Base-by-base conservation (phyloP, 2,797 vertebrate genomes). In the Sorex maritimensis region DNA sequence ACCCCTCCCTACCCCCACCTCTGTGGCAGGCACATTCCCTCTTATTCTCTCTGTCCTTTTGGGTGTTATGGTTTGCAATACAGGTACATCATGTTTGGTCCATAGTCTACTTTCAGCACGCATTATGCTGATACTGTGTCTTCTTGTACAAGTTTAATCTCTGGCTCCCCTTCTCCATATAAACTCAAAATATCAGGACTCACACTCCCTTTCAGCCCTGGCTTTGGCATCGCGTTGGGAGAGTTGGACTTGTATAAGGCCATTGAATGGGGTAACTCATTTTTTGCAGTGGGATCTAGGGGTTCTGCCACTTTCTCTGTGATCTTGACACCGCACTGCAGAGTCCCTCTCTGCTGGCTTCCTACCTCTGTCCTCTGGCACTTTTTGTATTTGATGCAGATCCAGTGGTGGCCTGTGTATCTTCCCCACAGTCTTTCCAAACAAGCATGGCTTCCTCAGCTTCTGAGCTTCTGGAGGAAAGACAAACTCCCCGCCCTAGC, bases 121-220 rank as follows among this genome's bases (percentile, higher is more conserved):
- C 41, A 44, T 44, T 7, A 7, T 44, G 41, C 41, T 44, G 41
- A 44, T 7, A 2, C 58, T 52, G 44, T 82, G 41, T 67, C 44
- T 17, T 77, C 41, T 79, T 71, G 12, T n/a, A 65, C 30, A 83
- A 81, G 55, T 85, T 86, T 93, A 73, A 78, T 3, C 34, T 88
- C 58, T 78, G 58, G 30, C 34, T 91, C 87, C 24, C 73, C 80
- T 90, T 41, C 49, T 46, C 55, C 78, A 2, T 75, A n/a, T 75
- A 49, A 61, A 90, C 65, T 38, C 46, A 91, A 44, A 94, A 5
- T 34, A 41, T 7, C 15, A 14, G 38, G 61, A n/a, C 44, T 68
- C 28, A 14, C 12, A 4, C 15, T n/a, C 67, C 77, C 55, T 67
- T 90, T 82, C 17, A 82, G 55, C n/a, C 87, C 55, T 41, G 26